These are phyloP conservation scores for Diaperis boleti DNA, from an alignment of 2,888 invertebrate species.

Conservation along the genomic window DNA sequence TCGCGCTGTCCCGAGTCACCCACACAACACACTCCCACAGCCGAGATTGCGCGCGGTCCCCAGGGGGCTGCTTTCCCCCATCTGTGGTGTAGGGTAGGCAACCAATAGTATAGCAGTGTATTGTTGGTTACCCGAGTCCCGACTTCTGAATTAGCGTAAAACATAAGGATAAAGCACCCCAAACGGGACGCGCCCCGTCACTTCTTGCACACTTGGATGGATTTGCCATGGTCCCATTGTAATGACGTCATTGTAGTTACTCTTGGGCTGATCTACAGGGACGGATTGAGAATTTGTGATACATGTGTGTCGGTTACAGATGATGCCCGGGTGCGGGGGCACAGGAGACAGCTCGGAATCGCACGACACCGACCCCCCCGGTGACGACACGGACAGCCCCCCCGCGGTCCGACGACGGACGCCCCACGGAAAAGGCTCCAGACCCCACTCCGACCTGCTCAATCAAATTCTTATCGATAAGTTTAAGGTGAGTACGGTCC, in stretches of 20 bases:
- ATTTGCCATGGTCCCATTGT: neutral
- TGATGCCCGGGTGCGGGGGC: constrained; percentile 67
- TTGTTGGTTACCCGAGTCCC: no score
- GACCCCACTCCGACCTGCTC: constrained; percentile 72
- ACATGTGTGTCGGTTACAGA: constrained; percentile 60
- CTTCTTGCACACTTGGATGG: neutral
- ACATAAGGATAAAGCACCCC: neutral
- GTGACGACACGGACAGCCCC: constrained; percentile 69
- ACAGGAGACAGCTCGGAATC: constrained; percentile 71
- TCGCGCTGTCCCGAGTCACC: constrained; percentile 18
- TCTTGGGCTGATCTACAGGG: neutral
- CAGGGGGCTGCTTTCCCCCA: neutral
- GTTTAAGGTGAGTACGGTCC: constrained; percentile 69
- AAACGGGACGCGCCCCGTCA: no score
- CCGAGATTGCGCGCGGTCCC: neutral
- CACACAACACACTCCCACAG: neutral
- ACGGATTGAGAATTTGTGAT: neutral
- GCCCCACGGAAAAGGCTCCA: constrained; percentile 60
- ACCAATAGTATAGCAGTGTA: no score
- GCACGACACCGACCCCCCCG: constrained; percentile 70
- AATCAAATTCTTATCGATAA: constrained; percentile 72
- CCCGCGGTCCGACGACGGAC: constrained; percentile 68
- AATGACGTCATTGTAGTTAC: constrained; percentile 1
- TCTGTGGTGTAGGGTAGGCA: no score
- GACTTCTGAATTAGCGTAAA: no score